Evolutionary conservation across 2,113 vertebrate genomes (phyloP).

Genomic region (Gavia stellata): DNA sequence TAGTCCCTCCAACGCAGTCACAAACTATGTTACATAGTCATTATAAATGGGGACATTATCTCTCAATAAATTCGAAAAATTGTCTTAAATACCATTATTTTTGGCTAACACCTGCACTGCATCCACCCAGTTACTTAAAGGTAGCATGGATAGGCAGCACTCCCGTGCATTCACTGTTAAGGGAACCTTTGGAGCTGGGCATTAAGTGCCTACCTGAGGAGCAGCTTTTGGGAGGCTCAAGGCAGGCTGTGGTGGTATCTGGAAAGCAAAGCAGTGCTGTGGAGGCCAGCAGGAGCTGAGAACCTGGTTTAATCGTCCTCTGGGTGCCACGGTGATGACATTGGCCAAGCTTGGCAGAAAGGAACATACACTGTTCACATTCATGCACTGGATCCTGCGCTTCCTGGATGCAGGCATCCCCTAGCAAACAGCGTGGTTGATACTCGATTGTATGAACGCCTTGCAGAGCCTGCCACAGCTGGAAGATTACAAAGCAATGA

Average conservation of each 20-base stretch:
- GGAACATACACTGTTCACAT: not conserved
- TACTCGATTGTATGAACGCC: not conserved
- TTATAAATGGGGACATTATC: not conserved
- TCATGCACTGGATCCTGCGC: too few species aligned
- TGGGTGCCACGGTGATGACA: rapidly evolving
- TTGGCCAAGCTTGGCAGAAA: not conserved
- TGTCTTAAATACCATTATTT: not conserved
- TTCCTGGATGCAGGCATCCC: not conserved
- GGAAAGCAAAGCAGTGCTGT: not conserved
- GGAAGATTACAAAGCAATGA: not conserved
- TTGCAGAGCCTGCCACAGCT: not conserved
- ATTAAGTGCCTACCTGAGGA: not conserved
- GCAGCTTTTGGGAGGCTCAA: not conserved
- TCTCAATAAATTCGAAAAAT: not conserved
- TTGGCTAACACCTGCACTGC: not conserved
- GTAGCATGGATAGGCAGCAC: not conserved
- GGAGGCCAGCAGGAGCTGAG: not conserved
- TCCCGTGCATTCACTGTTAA: not conserved
- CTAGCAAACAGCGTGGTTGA: not conserved
- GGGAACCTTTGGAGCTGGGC: not conserved
- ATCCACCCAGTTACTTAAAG: not conserved
- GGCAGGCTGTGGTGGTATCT: not conserved
- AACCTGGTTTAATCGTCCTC: not conserved
- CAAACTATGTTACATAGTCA: not conserved
- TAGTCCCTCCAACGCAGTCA: not conserved